Base-by-base conservation (phyloP, 1,140 invertebrate species). In the Drosophila simulans region DNA sequence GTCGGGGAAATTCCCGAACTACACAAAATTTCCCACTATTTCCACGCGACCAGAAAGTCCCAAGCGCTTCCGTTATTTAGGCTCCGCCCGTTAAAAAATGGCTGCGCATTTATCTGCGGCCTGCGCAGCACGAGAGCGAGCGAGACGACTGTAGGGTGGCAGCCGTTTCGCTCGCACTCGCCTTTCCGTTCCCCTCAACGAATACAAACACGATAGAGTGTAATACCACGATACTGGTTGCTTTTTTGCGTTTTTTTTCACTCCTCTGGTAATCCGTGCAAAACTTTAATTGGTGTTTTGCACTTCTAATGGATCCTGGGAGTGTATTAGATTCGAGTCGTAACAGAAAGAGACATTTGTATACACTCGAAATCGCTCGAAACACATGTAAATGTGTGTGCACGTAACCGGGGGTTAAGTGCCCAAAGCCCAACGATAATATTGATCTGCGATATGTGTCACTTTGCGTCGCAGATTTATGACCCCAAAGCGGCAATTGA, bases 21-120 rank as follows among this genome's bases (percentile, higher is more conserved):
- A 3, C 12, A 4, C 1, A 0, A 51, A 77, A 84, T 84, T 90
- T 90, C 84, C 84, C 84, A 58, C 25, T 89, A 88, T 90, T 88
- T 89, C 54, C 77, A 80, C 84, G 51, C 22, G 17, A 8, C 34
- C 17, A 12, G 5, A 57, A 76, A 20, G 49, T 52, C 52, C 48
- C 72, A 55, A 42, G 52, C 42, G 35, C 62, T 65, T 45, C 64
- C 64, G 64, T 22, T 53, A 27, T 31, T 68, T 45, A 68, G 73
- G 83, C 82, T 48, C 85, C 83, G 83, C 84, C 85, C 58, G 76
- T 56, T 70, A 77, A 89, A 88, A 88, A 88, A 88, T 88, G 84
- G 84, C 84, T 90, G 84, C 84, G 57, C 45, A 80, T 80, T 89
- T 88, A 88, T 90, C 84, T 88, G 43, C 34, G 25, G 72, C 53